Evolutionary conservation across 2,888 invertebrate genomes (phyloP), one percentile per base, ranked within the genome.

Genomic region (Taenaris catops): DNA sequence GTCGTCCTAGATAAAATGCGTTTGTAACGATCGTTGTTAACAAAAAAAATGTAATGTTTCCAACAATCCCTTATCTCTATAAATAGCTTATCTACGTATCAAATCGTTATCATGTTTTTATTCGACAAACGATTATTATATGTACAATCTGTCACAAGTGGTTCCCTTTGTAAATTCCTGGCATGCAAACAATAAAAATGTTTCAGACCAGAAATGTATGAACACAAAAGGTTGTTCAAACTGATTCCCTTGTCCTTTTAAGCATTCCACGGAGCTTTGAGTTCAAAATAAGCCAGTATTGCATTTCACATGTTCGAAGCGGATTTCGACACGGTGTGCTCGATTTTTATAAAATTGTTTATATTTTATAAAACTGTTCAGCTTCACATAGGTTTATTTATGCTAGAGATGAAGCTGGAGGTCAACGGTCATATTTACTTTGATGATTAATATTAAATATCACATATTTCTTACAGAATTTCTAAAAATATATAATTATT

Each of bases 281-380:
- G 63, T 68, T 48, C 51, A 51, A 57, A 68, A 63, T 63, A 58
- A 55, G 54, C 58, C 51, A 48, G 50, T 54, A 58, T 62, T 63
- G 58, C 58, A 58, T 57, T 51, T 52, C 49, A 55, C 47, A 54
- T 40, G 45, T 48, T 50, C 49, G 51, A 37, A 42, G 46, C 48
- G 43, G 41, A 33, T 33, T 18, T 16, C 33, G 26, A 21, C 29
- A 29, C 9, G 36, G 28, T 19, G 32, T 41, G 26, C 31, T 28
- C 33, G 31, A 25, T 38, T 38, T 34, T 27, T 33, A 45, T 7
- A 19, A n/a, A 19, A 19, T 7, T 7, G 19, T n/a, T 7, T 34
- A 38, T 41, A 41, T 42, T 44, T 40, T 44, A 38, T 41, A 40
- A 39, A 38, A 34, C 35, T 25, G 34, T 29, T 36, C 14, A 23